These are phyloP conservation scores for Notocelia uddmanniana DNA, from an alignment of 2,888 invertebrate genomes.

Conservation along the genomic window DNA sequence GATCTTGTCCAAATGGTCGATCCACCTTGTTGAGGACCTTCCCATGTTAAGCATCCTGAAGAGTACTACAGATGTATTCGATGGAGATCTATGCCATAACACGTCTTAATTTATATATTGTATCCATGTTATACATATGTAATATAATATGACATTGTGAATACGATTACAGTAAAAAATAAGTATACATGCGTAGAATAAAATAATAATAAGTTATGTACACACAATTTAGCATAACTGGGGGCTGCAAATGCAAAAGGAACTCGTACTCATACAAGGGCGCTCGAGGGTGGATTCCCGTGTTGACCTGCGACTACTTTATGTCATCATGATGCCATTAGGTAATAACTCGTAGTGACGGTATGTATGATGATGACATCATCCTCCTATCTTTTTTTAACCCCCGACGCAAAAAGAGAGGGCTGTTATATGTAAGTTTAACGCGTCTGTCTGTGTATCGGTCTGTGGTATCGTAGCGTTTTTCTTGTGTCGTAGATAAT, in stretches of 20 bases:
- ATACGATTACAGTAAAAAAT: neutral
- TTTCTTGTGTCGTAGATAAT: no score
- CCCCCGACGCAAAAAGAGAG: no score
- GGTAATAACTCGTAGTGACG: no score
- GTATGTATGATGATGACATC: no score
- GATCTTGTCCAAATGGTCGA: no score
- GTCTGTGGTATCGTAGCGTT: no score
- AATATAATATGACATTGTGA: neutral
- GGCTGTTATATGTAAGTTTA: no score
- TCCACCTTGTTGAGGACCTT: no score
- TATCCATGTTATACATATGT: neutral
- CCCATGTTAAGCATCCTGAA: no score
- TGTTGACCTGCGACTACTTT: conserved; percentile 4
- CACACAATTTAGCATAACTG: conserved; percentile 26
- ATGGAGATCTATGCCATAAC: neutral
- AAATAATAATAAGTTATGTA: conserved; percentile 23
- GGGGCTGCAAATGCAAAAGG: conserved; percentile 32
- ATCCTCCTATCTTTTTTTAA: no score
- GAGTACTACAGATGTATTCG: no score
- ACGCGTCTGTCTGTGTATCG: no score
- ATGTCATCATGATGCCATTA: neutral
- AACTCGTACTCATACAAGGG: conserved; percentile 23
- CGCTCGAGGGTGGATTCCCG: conserved; percentile 23
- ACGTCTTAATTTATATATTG: neutral
- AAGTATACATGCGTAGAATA: neutral